A percentile compares a stretch with the other conserved stretches of the same genome.
Evolutionary conservation across 2,888 invertebrate species (phyloP).

Genomic region (Smittia aterrima): DNA sequence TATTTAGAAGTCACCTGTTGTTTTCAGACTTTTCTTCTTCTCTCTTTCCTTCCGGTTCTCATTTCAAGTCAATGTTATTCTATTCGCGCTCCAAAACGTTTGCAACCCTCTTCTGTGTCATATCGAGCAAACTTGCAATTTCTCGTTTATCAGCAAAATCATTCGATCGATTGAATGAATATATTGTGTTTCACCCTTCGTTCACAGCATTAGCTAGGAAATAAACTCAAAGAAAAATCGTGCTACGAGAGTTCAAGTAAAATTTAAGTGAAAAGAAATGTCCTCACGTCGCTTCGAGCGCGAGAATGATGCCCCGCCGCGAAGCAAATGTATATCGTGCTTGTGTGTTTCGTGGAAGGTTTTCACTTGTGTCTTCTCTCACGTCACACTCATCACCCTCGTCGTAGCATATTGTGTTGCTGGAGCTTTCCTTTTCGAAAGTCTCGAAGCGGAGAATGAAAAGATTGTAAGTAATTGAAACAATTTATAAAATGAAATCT

Average conservation of each 20-base stretch:
- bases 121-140: no score
- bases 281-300: constrained; percentile 41
- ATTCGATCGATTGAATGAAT: no score
- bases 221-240: background rate
- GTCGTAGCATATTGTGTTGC: constrained; percentile 88
- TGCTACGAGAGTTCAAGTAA: constrained; percentile 9
- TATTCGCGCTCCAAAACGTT: no score
- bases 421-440: constrained; percentile 81
- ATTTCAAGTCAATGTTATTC: no score
- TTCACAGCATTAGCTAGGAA: background rate
- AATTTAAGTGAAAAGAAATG: constrained; percentile 33
- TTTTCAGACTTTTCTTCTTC: no score
- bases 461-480: constrained; percentile 58
- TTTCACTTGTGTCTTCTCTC: constrained; percentile 81
- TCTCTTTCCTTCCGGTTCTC: no score
- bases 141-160: no score
- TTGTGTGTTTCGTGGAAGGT: constrained; percentile 67
- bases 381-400: constrained; percentile 80
- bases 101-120: no score
- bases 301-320: constrained; percentile 35
- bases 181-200: background rate
- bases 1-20: no score
- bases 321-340: constrained; percentile 50
- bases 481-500: constrained; percentile 5
- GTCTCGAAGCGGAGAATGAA: constrained; percentile 73